phyloP scores from a whole-genome alignment of 2,113 vertebrate genomes.

The Labeo rohita region DNA sequence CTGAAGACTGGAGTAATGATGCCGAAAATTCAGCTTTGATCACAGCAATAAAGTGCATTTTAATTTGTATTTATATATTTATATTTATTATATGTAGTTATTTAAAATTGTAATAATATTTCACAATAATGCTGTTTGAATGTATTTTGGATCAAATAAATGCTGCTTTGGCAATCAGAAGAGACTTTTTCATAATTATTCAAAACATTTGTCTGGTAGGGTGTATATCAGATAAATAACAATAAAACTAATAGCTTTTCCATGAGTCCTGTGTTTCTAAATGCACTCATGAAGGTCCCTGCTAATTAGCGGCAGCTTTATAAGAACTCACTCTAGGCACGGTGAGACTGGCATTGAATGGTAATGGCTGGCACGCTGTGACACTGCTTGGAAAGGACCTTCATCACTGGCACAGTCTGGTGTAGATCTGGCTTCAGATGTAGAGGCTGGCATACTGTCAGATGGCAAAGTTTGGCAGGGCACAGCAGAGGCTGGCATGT shows the following conservation, averaged over 20 bases:
- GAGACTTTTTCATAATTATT: neutral
- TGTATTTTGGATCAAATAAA: neutral
- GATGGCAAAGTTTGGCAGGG: slow-evolving; percentile 54
- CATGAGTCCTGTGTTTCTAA: slow-evolving; percentile 34
- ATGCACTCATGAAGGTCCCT: slow-evolving; percentile 49
- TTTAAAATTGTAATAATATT: neutral
- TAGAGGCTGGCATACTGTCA: slow-evolving; percentile 47
- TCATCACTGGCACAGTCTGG: slow-evolving; percentile 47
- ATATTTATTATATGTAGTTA: no score
- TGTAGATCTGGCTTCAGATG: slow-evolving; percentile 50
- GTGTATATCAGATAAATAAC: neutral
- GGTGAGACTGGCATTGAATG: slow-evolving; percentile 1
- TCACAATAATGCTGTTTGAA: neutral
- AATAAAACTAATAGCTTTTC: neutral
- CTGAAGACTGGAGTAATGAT: neutral
- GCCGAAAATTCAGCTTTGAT: neutral
- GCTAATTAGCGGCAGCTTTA: slow-evolving; percentile 53
- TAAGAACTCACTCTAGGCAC: slow-evolving; percentile 45
- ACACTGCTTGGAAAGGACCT: slow-evolving; percentile 43
- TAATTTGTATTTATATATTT: no score
- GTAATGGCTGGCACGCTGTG: slow-evolving; percentile 3
- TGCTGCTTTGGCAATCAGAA: neutral
- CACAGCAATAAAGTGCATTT: neutral
- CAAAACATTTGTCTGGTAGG: neutral
- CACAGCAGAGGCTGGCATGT: slow-evolving; percentile 51